Base-by-base conservation (phyloP, 1,140 invertebrate genomes). In the Microplitis demolitor region DNA sequence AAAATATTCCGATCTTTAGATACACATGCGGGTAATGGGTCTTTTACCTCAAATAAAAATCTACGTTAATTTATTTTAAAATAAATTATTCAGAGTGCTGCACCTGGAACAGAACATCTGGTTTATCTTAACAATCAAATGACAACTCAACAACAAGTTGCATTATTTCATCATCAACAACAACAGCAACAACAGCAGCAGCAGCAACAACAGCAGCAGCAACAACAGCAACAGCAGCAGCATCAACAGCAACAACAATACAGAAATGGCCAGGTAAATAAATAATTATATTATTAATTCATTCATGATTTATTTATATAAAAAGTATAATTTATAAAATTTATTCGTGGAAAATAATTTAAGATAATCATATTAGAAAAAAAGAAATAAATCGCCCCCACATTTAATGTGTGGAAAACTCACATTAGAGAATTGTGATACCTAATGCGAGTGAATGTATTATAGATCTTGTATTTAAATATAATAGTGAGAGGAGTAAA, bases 41-140 rank as follows among this genome's bases (percentile, higher is more conserved):
- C 24, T 24, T 24, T 24, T 24, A 24, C 24, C 2, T 24, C 2
- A 24, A 24, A n/a, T n/a, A n/a, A n/a, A n/a, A n/a, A 24, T 24
- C 2, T 2, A 24, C 60, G 54, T 69, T 62, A 54, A 67, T 54
- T 66, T 35, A 33, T 69, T 74, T 80, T 69, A 16, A 51, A 63
- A 35, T 66, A 74, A 84, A 84, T 56, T 68, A 88, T 89, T 66
- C 86, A 91, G 88, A 90, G 88, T 67, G 89, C 88, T 77, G 88
- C 87, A 33, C 90, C 90, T 77, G 89, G 87, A 76, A 85, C 89
- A 73, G 90, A 92, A 80, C 91, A 92, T 78, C 84, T 92, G 51
- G 90, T 92, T 83, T 92, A 92, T 81, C 82, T 89, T 16, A 87
- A 91, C 68, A 91, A 91, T 82, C 91, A 92, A 79, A 89, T 90